Evolutionary conservation across 92 coral and sea anemone species (phyloP).

Genomic region (Bergia sp.): DNA sequence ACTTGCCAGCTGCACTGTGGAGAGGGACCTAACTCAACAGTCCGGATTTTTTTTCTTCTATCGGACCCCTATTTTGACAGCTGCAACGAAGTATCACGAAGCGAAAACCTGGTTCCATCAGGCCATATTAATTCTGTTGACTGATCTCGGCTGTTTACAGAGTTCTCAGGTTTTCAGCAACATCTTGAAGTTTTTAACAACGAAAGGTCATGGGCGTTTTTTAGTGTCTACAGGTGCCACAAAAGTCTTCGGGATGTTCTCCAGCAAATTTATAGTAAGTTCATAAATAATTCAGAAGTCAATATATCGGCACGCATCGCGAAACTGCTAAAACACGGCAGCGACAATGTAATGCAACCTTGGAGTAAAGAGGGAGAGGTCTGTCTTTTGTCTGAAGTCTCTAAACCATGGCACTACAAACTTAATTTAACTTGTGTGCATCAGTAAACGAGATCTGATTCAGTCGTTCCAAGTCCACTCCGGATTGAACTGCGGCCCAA

Average conservation of each 20-base stretch:
- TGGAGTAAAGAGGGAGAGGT: neutral
- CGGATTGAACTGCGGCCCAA: neutral
- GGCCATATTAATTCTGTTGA: too few species aligned
- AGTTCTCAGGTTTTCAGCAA: neutral
- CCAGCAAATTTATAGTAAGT: too few species aligned
- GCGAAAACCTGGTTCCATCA: too few species aligned
- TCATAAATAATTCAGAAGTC: neutral
- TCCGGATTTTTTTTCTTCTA: too few species aligned
- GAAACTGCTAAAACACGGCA: neutral
- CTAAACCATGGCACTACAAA: too few species aligned
- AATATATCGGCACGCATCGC: neutral
- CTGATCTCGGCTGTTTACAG: too few species aligned
- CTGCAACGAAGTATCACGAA: too few species aligned
- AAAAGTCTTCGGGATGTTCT: neutral
- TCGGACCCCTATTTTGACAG: too few species aligned
- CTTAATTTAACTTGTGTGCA: too few species aligned
- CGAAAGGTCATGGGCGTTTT: neutral
- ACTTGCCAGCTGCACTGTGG: too few species aligned
- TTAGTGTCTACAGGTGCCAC: neutral
- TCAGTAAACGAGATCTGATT: neutral
- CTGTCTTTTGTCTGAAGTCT: neutral
- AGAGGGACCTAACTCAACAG: too few species aligned
- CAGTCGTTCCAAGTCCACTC: neutral
- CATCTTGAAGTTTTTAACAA: neutral
- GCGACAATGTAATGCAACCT: too few species aligned